Base-by-base conservation (phyloP, 2,888 invertebrate genomes). In the Heliconius sara region DNA sequence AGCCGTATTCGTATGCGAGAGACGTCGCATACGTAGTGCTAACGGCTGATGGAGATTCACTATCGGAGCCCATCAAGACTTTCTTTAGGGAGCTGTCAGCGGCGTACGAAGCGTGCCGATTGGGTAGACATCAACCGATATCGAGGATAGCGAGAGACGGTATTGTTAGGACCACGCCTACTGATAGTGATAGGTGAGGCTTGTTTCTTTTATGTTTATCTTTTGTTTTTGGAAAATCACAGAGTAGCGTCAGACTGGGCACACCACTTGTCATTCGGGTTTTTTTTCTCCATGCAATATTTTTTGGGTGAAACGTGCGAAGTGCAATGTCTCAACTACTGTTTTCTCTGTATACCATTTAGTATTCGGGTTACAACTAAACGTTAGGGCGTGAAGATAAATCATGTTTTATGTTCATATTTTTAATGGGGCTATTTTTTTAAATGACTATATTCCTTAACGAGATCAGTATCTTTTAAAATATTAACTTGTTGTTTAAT, bases 21-120 rank as follows among this genome's bases (percentile, higher is more conserved):
- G 99, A 99, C 91, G 97, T 99, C 1, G 98, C 98, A 39, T 99
- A 99, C 90, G 96, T 99, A 65, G 98, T 99, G 12, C 96, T 99
- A 0, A 97, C 99, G 57, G 99, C 99, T 0, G 99, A 99, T 88
- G 98, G 97, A 88, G 98, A 98, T 79, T 97, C 97, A 83, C 96
- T 99, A 63, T 93, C 98, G 74, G 96, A 96, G 67, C 97, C 97
- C 86, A 97, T 98, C 6, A 96, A 97, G 84, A 96, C 96, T 12
- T 99, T 98, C 96, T 99, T 99, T 96, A 97, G 98, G 81, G 99
- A 99, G 90, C 95, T 99, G 66, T 98, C 98, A 83, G 97, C 98
- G 71, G 97, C 98, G 77, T 99, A 99, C 92, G 99, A 99, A 96
- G 97, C 98, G 91, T 98, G 99, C 90, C 97, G 98, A 80, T 95